phyloP scores from a whole-genome alignment of 2,888 invertebrate species.

The Tinea trinotella region DNA sequence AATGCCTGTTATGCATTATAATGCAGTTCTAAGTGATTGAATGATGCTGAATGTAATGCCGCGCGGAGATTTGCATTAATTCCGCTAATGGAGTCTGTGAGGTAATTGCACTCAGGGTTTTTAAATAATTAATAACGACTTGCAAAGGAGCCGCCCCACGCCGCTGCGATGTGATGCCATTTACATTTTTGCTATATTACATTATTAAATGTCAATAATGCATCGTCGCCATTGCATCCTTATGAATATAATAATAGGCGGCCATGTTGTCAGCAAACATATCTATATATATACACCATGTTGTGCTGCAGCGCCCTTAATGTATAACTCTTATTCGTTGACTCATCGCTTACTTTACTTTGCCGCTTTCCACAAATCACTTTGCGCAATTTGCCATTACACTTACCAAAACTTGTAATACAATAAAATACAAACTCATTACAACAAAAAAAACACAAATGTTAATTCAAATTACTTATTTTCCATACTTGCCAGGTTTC shows the following conservation, averaged over 20 bases:
- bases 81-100: conserved; percentile 16
- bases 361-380: background rate
- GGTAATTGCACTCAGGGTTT: conserved; percentile 3
- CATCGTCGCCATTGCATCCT: too few species aligned
- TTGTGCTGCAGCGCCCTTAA: conserved; percentile 2
- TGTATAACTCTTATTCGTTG: conserved; percentile 8
- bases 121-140: conserved; percentile 17
- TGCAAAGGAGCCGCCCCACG: background rate
- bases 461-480: too few species aligned
- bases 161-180: too few species aligned
- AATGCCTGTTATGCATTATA: too few species aligned
- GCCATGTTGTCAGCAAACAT: too few species aligned
- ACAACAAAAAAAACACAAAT: too few species aligned
- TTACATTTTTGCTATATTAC: too few species aligned
- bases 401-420: too few species aligned
- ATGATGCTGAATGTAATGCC: conserved; percentile 15
- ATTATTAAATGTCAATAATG: too few species aligned
- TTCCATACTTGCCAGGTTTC: background rate
- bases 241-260: too few species aligned
- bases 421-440: too few species aligned
- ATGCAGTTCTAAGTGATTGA: background rate
- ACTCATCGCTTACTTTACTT: background rate
- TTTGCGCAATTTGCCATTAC: background rate
- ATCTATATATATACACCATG: background rate
- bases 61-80: conserved; percentile 18